phyloP scores from a whole-genome alignment of 2,888 invertebrate species.

The Tinea semifulvella region DNA sequence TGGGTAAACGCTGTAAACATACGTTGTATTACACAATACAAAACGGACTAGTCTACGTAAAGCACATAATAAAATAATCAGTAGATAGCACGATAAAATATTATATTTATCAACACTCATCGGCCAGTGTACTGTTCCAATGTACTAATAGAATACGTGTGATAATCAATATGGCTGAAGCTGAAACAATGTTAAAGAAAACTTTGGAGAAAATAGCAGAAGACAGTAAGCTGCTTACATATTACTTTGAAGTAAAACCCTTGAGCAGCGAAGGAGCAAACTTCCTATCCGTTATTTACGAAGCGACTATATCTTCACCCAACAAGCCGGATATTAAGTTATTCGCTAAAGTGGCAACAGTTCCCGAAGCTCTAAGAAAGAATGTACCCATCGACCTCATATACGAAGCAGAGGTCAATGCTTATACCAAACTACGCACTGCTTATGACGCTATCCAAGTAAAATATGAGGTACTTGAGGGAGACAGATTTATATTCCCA shows the following conservation, averaged over 20 bases:
- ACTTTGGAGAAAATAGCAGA: conserved; percentile 16
- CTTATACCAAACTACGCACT: conserved; percentile 15
- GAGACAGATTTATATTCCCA: conserved; percentile 14
- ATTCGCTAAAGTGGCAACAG: conserved; percentile 34
- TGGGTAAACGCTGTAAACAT: no score
- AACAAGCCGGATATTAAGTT: conserved; percentile 25
- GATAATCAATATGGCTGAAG: not conserved
- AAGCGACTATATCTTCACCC: conserved; percentile 22
- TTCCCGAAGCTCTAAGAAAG: conserved; percentile 22
- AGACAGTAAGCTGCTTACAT: conserved; percentile 21
- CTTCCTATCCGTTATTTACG: conserved; percentile 30
- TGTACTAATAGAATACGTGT: not conserved
- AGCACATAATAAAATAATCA: no score
- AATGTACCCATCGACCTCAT: conserved; percentile 10
- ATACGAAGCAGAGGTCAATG: conserved; percentile 15
- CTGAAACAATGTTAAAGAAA: conserved; percentile 1
- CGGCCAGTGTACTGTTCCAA: not conserved
- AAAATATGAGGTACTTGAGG: conserved; percentile 12
- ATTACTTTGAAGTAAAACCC: conserved; percentile 23
- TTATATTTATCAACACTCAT: not conserved
- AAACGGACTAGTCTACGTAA: no score
- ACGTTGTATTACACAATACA: no score
- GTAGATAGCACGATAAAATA: conserved; percentile 6
- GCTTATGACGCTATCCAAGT: conserved; percentile 15
- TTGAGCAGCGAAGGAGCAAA: conserved; percentile 33